phyloP scores from a whole-genome alignment of 2,888 invertebrate species.

The Steinernema hermaphroditum region DNA sequence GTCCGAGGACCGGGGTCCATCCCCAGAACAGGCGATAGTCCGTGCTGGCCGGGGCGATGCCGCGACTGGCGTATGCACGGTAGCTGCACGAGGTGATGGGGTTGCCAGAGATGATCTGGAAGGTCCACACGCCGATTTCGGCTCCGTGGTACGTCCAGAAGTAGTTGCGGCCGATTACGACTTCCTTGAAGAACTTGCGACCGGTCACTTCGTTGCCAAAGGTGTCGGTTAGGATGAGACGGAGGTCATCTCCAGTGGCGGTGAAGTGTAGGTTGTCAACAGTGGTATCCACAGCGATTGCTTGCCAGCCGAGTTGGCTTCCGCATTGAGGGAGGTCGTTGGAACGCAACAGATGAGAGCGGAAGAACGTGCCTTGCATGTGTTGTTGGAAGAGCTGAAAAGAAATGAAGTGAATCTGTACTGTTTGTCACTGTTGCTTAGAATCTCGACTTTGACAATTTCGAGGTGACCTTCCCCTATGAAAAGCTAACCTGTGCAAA shows the following conservation, averaged over 20 bases:
- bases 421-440: too few relatives aligned
- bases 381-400: slow-evolving; percentile 45
- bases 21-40: slow-evolving; percentile 34
- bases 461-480: too few relatives aligned
- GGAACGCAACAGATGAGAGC: slow-evolving; percentile 48
- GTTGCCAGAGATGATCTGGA: slow-evolving; percentile 36
- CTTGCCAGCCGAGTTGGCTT: slow-evolving; percentile 41
- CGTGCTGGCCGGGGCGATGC: neutral
- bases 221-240: slow-evolving; percentile 16
- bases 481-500: slow-evolving; percentile 14
- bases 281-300: slow-evolving; percentile 42
- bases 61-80: slow-evolving; percentile 39
- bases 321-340: slow-evolving; percentile 45
- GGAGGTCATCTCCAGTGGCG: slow-evolving; percentile 41
- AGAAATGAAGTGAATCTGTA: too few relatives aligned
- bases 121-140: slow-evolving; percentile 49
- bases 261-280: slow-evolving; percentile 44
- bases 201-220: too few relatives aligned
- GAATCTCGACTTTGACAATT: too few relatives aligned
- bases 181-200: neutral
- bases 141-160: slow-evolving; percentile 34
- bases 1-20: slow-evolving; percentile 1
- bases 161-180: neutral
- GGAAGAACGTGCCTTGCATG: slow-evolving; percentile 47
- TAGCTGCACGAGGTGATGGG: slow-evolving; percentile 43